phyloP scores from a whole-genome alignment of 2,888 invertebrate species.

The Tetranychus piercei region DNA sequence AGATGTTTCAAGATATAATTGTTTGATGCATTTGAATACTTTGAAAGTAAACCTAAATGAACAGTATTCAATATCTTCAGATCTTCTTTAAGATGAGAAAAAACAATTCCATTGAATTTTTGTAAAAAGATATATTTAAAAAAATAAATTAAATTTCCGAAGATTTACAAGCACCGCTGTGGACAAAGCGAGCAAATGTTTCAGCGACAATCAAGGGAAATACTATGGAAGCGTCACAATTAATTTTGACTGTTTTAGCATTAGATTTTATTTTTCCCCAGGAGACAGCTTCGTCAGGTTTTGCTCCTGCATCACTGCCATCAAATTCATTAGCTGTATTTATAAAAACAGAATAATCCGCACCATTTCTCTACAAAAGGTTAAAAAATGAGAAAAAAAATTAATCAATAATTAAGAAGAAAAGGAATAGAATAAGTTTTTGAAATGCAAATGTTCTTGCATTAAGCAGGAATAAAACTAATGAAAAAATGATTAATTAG shows the following conservation, averaged over 20 bases:
- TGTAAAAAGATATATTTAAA: too few relatives aligned
- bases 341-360: slow-evolving; percentile 80
- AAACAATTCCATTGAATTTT: too few relatives aligned
- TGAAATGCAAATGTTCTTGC: too few relatives aligned
- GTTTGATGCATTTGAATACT: too few relatives aligned
- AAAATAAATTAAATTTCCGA: too few relatives aligned
- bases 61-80: too few relatives aligned
- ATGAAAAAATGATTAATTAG: neutral
- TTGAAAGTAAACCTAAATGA: too few relatives aligned
- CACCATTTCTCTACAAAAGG: slow-evolving; percentile 60
- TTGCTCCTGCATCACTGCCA: slow-evolving; percentile 90
- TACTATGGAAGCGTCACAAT: slow-evolving; percentile 78
- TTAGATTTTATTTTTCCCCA: slow-evolving; percentile 91
- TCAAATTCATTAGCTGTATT: slow-evolving; percentile 93
- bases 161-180: neutral
- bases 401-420: neutral
- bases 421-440: neutral
- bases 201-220: slow-evolving; percentile 87
- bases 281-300: slow-evolving; percentile 93
- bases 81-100: too few relatives aligned
- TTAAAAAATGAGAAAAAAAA: neutral
- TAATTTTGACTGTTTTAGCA: slow-evolving; percentile 76
- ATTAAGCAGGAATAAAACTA: neutral
- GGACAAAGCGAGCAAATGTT: slow-evolving; percentile 53
- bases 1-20: too few relatives aligned